Evolutionary conservation across 2,113 vertebrate genomes (phyloP).

Genomic region (Carettochelys insculpta): DNA sequence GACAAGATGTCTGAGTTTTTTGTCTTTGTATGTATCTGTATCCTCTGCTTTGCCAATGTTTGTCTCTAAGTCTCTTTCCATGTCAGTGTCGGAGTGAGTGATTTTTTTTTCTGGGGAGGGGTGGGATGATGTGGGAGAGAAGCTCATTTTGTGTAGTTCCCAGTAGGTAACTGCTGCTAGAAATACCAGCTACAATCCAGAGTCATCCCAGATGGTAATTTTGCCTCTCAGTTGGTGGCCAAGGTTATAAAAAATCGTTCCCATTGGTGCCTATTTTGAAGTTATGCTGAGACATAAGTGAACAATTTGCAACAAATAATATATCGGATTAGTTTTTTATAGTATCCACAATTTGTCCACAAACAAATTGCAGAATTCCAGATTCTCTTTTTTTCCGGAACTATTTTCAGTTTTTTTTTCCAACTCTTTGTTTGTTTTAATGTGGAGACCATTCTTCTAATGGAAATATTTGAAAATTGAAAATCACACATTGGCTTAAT

Average conservation of each 20-base stretch:
- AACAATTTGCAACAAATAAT: neutral
- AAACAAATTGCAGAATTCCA: neutral
- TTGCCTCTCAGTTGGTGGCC: neutral
- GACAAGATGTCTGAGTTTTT: neutral
- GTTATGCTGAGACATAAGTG: neutral
- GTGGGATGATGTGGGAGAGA: too few species aligned
- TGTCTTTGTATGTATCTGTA: neutral
- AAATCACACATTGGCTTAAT: neutral
- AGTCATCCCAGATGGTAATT: neutral
- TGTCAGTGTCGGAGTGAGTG: neutral
- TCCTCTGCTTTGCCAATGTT: neutral
- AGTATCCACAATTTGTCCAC: neutral
- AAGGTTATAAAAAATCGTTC: neutral
- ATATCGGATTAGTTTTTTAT: neutral
- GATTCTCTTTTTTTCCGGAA: neutral
- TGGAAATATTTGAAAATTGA: rapidly evolving
- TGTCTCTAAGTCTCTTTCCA: neutral
- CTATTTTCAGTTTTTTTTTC: rapidly evolving
- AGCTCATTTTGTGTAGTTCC: neutral
- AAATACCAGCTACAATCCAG: neutral
- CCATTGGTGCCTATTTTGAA: neutral
- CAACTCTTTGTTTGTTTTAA: neutral
- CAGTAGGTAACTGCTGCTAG: neutral
- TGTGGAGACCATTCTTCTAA: neutral
- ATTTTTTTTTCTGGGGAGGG: too few species aligned